Conservation (phyloP, 2,797 vertebrate genomes). For the Siniperca scherzeri region DNA sequence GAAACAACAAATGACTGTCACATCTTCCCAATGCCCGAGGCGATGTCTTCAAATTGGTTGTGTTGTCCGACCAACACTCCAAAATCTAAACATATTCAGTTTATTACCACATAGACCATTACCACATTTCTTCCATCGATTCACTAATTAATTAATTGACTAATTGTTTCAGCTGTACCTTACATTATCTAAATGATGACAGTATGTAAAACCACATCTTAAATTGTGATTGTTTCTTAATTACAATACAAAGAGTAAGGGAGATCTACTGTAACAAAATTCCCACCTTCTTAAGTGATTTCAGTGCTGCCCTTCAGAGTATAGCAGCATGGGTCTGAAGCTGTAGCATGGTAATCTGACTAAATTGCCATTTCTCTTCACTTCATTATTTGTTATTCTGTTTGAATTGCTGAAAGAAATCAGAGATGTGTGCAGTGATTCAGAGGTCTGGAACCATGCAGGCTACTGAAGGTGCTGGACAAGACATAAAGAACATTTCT, state of each 20-base stretch:
- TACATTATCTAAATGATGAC: background rate
- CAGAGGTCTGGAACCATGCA: background rate
- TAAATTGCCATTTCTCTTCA: conserved; percentile 7
- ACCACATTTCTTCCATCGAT: background rate
- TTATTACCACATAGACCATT: background rate
- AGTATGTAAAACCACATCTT: background rate
- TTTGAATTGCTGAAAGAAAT: background rate
- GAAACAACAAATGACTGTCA: background rate
- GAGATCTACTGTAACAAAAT: background rate
- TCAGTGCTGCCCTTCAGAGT: background rate
- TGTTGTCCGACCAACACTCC: background rate
- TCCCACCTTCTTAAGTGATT: background rate
- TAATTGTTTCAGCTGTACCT: too few relatives aligned
- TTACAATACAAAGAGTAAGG: background rate
- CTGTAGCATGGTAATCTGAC: background rate
- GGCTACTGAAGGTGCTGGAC: background rate
- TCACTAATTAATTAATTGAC: background rate
- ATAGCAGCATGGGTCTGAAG: conserved; percentile 4
- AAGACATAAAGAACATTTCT: background rate
- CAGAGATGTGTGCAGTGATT: background rate
- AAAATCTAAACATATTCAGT: background rate
- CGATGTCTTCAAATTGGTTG: background rate
- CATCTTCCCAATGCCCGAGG: background rate
- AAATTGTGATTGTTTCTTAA: background rate
- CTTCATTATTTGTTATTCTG: conserved; percentile 20